A percentile compares a stretch with the other conserved stretches of the same genome.
These are phyloP conservation scores for Euura saliciscinereae DNA, from an alignment of 1,140 invertebrate genomes.

Conservation along the genomic window DNA sequence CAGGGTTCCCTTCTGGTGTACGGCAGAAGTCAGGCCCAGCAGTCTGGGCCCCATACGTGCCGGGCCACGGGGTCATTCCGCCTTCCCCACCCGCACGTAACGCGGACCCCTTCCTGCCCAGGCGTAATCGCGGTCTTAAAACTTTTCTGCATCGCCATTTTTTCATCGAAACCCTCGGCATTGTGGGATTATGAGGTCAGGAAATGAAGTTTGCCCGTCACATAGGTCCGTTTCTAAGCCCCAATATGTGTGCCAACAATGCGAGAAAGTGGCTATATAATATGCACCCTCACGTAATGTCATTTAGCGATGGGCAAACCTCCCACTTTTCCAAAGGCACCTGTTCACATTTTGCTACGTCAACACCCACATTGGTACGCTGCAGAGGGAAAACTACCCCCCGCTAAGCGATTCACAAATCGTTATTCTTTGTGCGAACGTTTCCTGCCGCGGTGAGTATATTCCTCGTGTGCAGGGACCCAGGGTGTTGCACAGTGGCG, in stretches of 20 bases:
- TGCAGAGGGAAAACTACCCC: background rate
- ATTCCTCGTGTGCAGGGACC: background rate
- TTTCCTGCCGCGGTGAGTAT: too few species aligned
- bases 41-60: slow-evolving; percentile 56
- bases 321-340: slow-evolving; percentile 41
- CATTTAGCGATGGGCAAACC: slow-evolving; percentile 23
- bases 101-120: slow-evolving; percentile 14
- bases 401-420: background rate
- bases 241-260: slow-evolving; percentile 24
- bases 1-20: slow-evolving; percentile 45
- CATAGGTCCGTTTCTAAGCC: background rate
- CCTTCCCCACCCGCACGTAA: slow-evolving; percentile 30
- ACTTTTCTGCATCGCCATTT: too few species aligned
- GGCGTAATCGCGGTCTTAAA: background rate
- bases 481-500: slow-evolving; percentile 14
- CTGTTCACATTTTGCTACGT: slow-evolving; percentile 31
- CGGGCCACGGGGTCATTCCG: slow-evolving; percentile 54
- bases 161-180: too few species aligned
- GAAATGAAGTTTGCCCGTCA: background rate
- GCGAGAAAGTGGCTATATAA: slow-evolving; percentile 43
- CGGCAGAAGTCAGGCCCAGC: slow-evolving; percentile 52
- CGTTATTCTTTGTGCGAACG: background rate
- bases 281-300: slow-evolving; percentile 36
- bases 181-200: too few species aligned
- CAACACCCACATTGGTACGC: background rate